A percentile compares a stretch with the other conserved stretches of the same genome.
These are phyloP conservation scores for Betta splendens DNA, from an alignment of 2,797 vertebrate genomes.

Conservation along the genomic window DNA sequence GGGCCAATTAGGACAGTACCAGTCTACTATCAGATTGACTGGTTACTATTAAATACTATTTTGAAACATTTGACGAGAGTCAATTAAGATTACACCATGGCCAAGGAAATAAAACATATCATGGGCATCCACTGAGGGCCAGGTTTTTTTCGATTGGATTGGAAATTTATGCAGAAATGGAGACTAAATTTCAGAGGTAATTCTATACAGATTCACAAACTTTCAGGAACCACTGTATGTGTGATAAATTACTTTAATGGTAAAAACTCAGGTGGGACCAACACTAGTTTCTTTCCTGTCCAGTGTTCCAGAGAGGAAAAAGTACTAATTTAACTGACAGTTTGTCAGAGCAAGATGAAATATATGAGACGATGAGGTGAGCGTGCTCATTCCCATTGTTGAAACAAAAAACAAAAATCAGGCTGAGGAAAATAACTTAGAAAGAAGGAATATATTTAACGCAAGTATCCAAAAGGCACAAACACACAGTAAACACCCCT, in stretches of 20 bases:
- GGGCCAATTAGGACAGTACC: too few species aligned
- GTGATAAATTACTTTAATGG: conserved; percentile 46
- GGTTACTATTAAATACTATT: too few species aligned
- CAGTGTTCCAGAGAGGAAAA: conserved; percentile 34
- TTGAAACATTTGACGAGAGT: too few species aligned
- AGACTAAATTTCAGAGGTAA: too few species aligned
- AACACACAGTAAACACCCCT: conserved; percentile 41
- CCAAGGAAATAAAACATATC: too few species aligned
- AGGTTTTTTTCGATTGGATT: too few species aligned
- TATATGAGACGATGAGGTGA: conserved; percentile 61
- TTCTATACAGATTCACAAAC: too few species aligned
- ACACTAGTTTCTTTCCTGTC: conserved; percentile 38
- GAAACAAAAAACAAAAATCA: conserved; percentile 41
- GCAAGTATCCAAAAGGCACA: conserved; percentile 39
- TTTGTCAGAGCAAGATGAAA: conserved; percentile 36
- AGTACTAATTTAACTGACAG: conserved; percentile 28
- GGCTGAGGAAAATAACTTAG: conserved; percentile 34
- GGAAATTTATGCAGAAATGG: too few species aligned
- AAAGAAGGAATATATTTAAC: conserved; percentile 30
- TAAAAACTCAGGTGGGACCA: conserved; percentile 28
- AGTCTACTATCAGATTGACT: too few species aligned
- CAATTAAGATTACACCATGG: too few species aligned
- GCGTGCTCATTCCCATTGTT: conserved; percentile 52
- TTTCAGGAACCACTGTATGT: background rate
- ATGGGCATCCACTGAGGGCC: too few species aligned